Conservation (phyloP, 2,888 invertebrate species). For the Sympetrum striolatum region DNA sequence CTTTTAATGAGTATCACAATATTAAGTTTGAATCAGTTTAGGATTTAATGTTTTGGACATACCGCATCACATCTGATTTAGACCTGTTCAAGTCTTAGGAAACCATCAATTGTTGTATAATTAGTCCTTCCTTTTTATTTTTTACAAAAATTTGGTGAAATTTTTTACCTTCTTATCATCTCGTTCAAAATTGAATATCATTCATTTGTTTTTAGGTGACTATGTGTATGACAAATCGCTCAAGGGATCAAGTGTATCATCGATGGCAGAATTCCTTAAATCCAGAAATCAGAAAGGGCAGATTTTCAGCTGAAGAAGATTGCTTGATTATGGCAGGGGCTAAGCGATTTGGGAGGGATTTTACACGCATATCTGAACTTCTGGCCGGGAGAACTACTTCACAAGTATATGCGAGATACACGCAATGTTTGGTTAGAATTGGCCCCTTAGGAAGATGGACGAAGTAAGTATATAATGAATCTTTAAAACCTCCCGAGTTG, state of each 20-base stretch:
- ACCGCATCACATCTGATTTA: too few relatives aligned
- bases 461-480: neutral
- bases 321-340: conserved; percentile 4
- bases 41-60: too few relatives aligned
- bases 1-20: too few relatives aligned
- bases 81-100: too few relatives aligned
- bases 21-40: too few relatives aligned
- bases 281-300: neutral
- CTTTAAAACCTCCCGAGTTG: neutral
- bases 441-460: conserved; percentile 12
- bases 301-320: conserved; percentile 10
- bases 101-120: too few relatives aligned
- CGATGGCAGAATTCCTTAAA: conserved; percentile 49
- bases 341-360: neutral
- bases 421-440: neutral
- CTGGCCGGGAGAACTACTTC: neutral
- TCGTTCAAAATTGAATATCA: too few relatives aligned
- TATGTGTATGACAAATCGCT: conserved; percentile 48
- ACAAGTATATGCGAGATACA: conserved; percentile 8
- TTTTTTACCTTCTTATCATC: too few relatives aligned
- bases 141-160: too few relatives aligned
- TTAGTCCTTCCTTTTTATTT: too few relatives aligned
- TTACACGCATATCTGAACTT: neutral
- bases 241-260: conserved; percentile 45
- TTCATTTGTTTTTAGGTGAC: neutral